Evolutionary conservation across 2,797 vertebrate species (phyloP).

Genomic region (Pagetopsis macropterus): DNA sequence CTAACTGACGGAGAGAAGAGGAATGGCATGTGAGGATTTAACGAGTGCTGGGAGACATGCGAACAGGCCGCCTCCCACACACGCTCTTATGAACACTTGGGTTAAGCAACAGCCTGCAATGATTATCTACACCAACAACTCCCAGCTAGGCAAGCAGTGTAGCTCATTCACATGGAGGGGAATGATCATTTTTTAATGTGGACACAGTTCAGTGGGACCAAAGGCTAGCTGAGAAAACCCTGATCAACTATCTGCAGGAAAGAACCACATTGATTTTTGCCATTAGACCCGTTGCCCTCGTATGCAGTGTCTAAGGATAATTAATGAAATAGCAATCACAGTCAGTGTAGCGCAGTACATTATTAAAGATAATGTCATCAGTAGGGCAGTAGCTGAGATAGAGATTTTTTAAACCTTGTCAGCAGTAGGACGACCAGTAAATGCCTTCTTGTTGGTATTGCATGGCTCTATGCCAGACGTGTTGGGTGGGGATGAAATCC

Average conservation of each 20-base stretch:
- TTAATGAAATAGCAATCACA: conserved; percentile 80
- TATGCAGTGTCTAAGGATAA: conserved; percentile 71
- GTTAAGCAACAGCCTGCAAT: conserved; percentile 57
- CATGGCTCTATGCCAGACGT: conserved; percentile 53
- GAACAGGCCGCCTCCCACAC: conserved; percentile 11
- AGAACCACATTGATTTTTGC: conserved; percentile 66
- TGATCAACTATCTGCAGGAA: conserved; percentile 47
- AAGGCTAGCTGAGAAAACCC: conserved; percentile 36
- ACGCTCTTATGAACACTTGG: conserved; percentile 19
- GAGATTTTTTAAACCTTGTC: conserved; percentile 69
- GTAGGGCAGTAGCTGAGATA: conserved; percentile 68
- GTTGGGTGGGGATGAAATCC: conserved; percentile 39
- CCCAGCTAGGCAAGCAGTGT: conserved; percentile 28
- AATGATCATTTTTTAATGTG: conserved; percentile 57
- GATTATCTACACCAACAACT: conserved; percentile 42
- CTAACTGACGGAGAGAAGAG: conserved; percentile 28
- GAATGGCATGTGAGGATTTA: conserved; percentile 51
- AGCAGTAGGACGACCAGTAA: conserved; percentile 66
- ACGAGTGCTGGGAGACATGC: conserved; percentile 25
- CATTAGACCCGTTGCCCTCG: conserved; percentile 63
- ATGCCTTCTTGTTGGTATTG: conserved; percentile 58
- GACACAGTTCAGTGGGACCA: conserved; percentile 54
- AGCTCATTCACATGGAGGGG: conserved; percentile 46
- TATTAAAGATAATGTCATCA: conserved; percentile 81
- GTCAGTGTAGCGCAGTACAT: conserved; percentile 65